Evolutionary conservation across 2,797 vertebrate genomes (phyloP).

Genomic region (Artibeus jamaicensis): DNA sequence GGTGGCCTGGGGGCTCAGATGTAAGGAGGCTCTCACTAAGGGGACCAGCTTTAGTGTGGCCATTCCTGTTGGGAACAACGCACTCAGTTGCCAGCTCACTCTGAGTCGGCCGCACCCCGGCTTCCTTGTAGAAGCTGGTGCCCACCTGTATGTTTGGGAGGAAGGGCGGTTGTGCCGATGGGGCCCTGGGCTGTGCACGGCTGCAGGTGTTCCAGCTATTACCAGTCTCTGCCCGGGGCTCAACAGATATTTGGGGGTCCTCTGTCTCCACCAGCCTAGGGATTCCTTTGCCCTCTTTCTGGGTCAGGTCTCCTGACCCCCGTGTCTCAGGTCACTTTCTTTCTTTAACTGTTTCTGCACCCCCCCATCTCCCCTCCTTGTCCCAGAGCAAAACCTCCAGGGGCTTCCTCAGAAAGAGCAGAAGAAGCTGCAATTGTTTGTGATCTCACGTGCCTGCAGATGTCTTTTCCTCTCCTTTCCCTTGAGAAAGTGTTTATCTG

Average conservation of each 20-base stretch:
- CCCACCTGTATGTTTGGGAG: neutral
- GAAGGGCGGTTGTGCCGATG: neutral
- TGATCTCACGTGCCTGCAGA: no score
- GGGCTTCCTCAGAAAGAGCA: neutral
- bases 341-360: neutral
- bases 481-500: neutral
- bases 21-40: neutral
- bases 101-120: neutral
- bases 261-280: no score
- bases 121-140: neutral
- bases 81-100: neutral
- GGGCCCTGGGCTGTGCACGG: neutral
- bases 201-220: neutral
- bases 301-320: neutral
- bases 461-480: neutral
- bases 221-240: neutral
- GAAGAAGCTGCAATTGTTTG: neutral
- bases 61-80: rapidly evolving
- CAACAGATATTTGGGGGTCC: neutral
- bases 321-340: neutral
- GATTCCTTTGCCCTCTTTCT: neutral
- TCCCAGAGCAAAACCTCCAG: neutral
- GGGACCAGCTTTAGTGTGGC: neutral
- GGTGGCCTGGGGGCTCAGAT: neutral
- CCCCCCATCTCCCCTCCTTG: rapidly evolving